These are phyloP conservation scores for Polyergus mexicanus DNA, from an alignment of 1,140 invertebrate genomes.

Conservation along the genomic window DNA sequence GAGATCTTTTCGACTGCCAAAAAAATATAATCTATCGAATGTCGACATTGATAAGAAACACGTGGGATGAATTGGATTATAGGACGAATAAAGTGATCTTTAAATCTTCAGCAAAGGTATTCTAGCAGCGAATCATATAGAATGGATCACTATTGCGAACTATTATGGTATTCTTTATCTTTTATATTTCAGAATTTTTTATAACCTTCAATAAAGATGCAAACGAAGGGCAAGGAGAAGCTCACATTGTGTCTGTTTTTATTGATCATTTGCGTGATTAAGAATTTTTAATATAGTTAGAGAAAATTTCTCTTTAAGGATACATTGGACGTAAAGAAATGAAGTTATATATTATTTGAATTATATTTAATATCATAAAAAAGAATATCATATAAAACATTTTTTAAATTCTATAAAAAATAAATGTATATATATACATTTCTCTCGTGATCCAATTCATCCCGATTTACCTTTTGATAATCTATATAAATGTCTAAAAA, in stretches of 20 bases:
- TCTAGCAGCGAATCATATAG: background rate
- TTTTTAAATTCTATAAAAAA: background rate
- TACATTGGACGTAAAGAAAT: background rate
- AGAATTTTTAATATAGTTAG: background rate
- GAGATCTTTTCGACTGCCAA: background rate
- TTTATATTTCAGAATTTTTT: background rate
- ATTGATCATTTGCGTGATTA: background rate
- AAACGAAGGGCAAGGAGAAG: background rate
- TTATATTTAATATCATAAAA: background rate
- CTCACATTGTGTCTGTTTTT: background rate
- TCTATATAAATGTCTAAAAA: background rate
- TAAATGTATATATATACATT: background rate
- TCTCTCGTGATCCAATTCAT: constrained; percentile 1
- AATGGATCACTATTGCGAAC: background rate
- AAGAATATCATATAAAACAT: background rate
- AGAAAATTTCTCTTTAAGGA: background rate
- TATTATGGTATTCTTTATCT: background rate
- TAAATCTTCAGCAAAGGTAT: background rate
- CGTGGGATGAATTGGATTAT: constrained; percentile 11
- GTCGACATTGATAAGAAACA: background rate
- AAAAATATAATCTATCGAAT: constrained; percentile 10
- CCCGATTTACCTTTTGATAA: background rate
- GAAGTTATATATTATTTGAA: background rate
- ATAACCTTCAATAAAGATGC: constrained; percentile 8
- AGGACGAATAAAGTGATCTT: background rate